Evolutionary conservation across 2,888 invertebrate species (phyloP).

Genomic region (Rhogogaster chlorosoma): DNA sequence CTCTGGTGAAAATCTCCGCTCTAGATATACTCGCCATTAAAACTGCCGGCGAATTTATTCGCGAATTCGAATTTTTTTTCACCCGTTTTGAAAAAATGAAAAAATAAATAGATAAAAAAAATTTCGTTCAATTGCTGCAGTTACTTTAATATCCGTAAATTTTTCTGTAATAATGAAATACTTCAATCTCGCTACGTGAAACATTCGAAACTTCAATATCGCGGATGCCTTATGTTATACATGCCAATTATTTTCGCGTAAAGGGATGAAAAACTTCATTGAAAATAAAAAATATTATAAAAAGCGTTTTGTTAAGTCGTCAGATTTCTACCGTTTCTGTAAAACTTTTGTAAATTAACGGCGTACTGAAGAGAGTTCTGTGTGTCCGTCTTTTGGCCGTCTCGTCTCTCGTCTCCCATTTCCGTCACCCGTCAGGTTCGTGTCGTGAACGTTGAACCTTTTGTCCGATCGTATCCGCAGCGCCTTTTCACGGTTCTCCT

Average conservation of each 20-base stretch:
- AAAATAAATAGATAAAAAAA: too few species aligned
- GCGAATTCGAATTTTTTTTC: not conserved
- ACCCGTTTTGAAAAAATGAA: too few species aligned
- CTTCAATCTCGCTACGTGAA: too few species aligned
- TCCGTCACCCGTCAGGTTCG: conserved; percentile 50
- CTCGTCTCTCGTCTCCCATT: conserved; percentile 25
- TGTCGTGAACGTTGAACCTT: conserved; percentile 57
- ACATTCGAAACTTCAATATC: too few species aligned
- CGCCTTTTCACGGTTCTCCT: conserved; percentile 13
- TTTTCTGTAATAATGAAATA: too few species aligned
- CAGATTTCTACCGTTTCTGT: not conserved
- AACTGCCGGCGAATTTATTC: not conserved
- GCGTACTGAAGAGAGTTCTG: not conserved
- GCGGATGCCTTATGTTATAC: too few species aligned
- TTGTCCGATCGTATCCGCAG: conserved; percentile 54
- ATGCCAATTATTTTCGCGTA: too few species aligned
- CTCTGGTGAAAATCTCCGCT: not conserved
- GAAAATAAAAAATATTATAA: too few species aligned
- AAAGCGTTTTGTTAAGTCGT: not conserved
- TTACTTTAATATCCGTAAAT: too few species aligned
- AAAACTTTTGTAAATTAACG: conserved; percentile 4
- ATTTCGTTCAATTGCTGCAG: too few species aligned
- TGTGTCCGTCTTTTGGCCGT: not conserved
- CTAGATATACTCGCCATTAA: not conserved
- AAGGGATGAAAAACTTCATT: too few species aligned